Evolutionary conservation across 2,113 vertebrate genomes (phyloP).

Genomic region (Chlorodrepanis virens): DNA sequence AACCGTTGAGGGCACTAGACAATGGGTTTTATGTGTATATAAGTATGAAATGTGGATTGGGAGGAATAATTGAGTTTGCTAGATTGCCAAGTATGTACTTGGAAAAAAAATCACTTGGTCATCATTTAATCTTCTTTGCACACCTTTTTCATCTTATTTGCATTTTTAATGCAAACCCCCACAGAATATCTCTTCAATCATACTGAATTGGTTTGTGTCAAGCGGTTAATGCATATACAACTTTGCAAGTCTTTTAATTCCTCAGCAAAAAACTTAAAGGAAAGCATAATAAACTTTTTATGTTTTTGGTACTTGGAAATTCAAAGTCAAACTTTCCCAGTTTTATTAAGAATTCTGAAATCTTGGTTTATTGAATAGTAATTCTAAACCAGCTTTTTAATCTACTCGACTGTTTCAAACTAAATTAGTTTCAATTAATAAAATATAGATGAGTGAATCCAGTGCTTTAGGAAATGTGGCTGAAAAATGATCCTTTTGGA

Average conservation of each 20-base stretch:
- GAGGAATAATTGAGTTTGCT: conserved; percentile 13
- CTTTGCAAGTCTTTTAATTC: not conserved
- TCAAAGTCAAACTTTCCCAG: not conserved
- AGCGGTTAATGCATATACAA: not conserved
- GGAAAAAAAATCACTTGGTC: conserved; percentile 30
- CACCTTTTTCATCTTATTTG: conserved; percentile 12
- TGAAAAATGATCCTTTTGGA: not conserved
- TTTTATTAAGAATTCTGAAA: not conserved
- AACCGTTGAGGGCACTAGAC: not conserved
- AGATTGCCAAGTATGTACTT: not conserved
- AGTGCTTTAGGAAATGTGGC: not conserved
- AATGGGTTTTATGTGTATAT: conserved; percentile 20
- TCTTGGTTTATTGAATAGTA: not conserved
- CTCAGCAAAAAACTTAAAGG: not conserved
- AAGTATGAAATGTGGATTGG: not conserved
- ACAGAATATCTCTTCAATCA: conserved; percentile 8
- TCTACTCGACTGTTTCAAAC: not conserved
- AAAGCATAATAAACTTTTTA: not conserved
- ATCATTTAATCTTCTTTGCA: not conserved
- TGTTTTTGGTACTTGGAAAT: not conserved
- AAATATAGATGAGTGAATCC: not conserved
- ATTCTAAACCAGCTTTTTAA: not conserved
- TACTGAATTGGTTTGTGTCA: not conserved
- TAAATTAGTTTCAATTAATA: not conserved
- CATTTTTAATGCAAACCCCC: conserved; percentile 18